These are phyloP conservation scores for Tautogolabrus adspersus DNA, from an alignment of 2,113 vertebrate species.

Conservation along the genomic window DNA sequence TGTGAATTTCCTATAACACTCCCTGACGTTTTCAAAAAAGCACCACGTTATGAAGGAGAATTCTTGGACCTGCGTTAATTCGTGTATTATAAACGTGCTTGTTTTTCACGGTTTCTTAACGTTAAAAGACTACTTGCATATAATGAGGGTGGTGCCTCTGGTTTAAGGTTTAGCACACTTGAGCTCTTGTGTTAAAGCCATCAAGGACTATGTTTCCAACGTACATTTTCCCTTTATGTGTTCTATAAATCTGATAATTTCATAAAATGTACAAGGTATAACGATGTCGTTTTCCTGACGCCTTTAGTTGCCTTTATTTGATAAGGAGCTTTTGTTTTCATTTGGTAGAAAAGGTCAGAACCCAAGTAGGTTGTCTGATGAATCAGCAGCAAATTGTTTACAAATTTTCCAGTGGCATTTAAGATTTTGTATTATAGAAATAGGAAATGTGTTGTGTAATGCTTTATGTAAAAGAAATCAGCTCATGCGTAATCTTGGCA, in stretches of 20 bases:
- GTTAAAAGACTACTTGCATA: slow-evolving; percentile 65
- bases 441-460: slow-evolving; percentile 53
- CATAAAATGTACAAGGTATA: slow-evolving; percentile 9
- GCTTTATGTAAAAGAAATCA: slow-evolving; percentile 53
- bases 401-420: slow-evolving; percentile 35
- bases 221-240: slow-evolving; percentile 8
- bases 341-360: slow-evolving; percentile 60
- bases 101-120: slow-evolving; percentile 73
- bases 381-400: slow-evolving; percentile 13
- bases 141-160: slow-evolving; percentile 59
- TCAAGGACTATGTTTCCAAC: slow-evolving; percentile 23
- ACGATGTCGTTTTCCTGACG: background rate
- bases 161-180: slow-evolving; percentile 44
- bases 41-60: slow-evolving; percentile 20
- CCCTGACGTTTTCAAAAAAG: slow-evolving; percentile 24
- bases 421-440: slow-evolving; percentile 54
- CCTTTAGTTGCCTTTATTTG: slow-evolving; percentile 11
- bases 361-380: slow-evolving; percentile 45
- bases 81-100: slow-evolving; percentile 39
- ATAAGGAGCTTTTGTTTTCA: slow-evolving; percentile 40
- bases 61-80: slow-evolving; percentile 4
- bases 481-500: slow-evolving; percentile 37
- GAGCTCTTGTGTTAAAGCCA: slow-evolving; percentile 50
- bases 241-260: slow-evolving; percentile 30
- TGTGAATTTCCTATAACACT: slow-evolving; percentile 48